Evolutionary conservation across 2,113 vertebrate species (phyloP).

Genomic region (Tauraco erythrolophus): DNA sequence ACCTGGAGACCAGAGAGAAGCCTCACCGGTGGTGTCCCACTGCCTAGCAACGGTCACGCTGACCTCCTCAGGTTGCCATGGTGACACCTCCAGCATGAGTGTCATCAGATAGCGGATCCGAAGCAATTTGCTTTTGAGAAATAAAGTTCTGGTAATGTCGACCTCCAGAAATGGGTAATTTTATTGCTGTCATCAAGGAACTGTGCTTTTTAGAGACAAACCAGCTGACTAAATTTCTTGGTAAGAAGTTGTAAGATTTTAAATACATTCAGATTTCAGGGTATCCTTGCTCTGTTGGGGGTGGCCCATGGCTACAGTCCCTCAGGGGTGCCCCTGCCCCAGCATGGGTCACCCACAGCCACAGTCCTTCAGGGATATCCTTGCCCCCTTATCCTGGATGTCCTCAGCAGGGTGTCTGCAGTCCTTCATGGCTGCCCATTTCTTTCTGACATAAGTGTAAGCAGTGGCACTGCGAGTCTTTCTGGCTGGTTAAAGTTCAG

Average conservation of each 20-base stretch:
- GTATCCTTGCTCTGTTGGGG: neutral
- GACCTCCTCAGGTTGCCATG: slow-evolving; percentile 9
- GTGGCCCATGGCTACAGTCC: no score
- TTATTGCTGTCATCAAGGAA: neutral
- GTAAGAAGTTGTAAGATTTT: neutral
- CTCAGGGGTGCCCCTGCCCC: neutral
- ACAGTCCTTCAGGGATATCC: neutral
- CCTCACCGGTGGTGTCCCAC: neutral
- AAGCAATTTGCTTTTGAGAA: neutral
- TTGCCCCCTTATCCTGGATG: neutral
- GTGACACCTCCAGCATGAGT: neutral
- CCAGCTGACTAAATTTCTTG: neutral
- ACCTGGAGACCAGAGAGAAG: neutral
- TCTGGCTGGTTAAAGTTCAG: neutral
- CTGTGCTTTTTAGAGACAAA: neutral
- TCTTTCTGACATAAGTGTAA: neutral
- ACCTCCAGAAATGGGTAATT: neutral
- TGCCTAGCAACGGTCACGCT: neutral
- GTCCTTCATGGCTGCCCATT: neutral
- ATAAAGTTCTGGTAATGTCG: neutral
- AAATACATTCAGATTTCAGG: neutral
- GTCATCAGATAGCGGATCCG: neutral
- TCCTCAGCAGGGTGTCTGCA: neutral
- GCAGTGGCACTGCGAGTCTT: neutral
- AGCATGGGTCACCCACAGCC: neutral